These are phyloP conservation scores for Papilio dardanus DNA, from an alignment of 1,140 invertebrate genomes.

Conservation along the genomic window DNA sequence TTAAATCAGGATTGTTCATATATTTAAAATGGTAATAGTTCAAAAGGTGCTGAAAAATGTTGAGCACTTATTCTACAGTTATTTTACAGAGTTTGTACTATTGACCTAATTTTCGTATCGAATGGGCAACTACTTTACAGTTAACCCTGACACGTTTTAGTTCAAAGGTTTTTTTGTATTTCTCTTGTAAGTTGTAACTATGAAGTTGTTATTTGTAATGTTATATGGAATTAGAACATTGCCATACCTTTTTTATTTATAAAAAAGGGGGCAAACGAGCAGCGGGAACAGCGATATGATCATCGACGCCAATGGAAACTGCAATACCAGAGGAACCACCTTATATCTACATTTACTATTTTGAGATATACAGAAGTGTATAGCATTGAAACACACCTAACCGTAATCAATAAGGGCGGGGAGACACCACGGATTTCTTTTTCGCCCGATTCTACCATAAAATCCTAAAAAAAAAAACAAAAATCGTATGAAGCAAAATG, in stretches of 20 bases:
- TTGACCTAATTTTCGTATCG: slow-evolving; percentile 22
- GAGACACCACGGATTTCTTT: too few relatives aligned
- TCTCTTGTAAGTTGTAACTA: not conserved
- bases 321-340: too few relatives aligned
- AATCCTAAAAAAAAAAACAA: not conserved
- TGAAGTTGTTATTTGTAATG: not conserved
- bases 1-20: not conserved
- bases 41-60: not conserved
- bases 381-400: too few relatives aligned
- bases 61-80: not conserved
- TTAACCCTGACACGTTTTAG: slow-evolving; percentile 21
- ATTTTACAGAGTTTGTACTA: not conserved
- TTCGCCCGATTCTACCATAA: too few relatives aligned
- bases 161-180: not conserved
- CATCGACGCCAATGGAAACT: too few relatives aligned
- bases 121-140: not conserved
- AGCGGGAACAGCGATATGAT: too few relatives aligned
- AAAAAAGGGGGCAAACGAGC: too few relatives aligned
- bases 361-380: too few relatives aligned
- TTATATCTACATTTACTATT: too few relatives aligned
- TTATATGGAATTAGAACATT: not conserved
- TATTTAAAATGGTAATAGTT: not conserved
- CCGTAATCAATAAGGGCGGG: too few relatives aligned
- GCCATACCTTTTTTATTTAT: too few relatives aligned
- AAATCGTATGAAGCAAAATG: not conserved